Base-by-base conservation (phyloP, 2,113 vertebrate genomes). In the Pseudorectes ferrugineus region DNA sequence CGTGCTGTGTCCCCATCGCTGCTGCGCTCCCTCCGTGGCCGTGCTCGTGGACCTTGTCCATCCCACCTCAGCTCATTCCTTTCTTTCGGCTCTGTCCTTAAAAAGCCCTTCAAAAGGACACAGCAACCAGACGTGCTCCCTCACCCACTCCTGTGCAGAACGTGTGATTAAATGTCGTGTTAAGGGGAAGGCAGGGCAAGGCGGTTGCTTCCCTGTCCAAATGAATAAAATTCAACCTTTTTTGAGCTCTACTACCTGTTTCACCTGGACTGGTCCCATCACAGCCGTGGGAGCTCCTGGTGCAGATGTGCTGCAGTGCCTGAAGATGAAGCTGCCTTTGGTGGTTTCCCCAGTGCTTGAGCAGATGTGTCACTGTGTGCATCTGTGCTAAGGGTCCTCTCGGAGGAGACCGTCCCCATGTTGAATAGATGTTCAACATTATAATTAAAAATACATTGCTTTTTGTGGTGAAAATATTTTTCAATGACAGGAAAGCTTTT, bases 401-500 rank as follows among this genome's bases (percentile, higher is more conserved):
- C 22, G 1, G 23, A 91, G 70, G 57, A 65, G 59, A 57, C 35
- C 6, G 11, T 72, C 33, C 63, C 24, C 40, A 12, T 36, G 31
- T 21, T 61, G 83, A 77, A 75, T 73, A 72, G 73, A 42, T 72
- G 25, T 40, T 74, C 76, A 83, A 58, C 21, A 14, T 79, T 67
- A 19, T 51, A 83, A 88, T 88, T 75, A 59, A 95, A 95, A 92
- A 72, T 72, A 14, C 0, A 15, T 79, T 75, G 31, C 43, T 68
- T 81, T 62, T 63, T 74, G 75, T 84, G 76, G 68, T 88, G 63
- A 66, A 93, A 93, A 80, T 90, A 46, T 70, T 92, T 95, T 75
- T 65, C 76, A 87, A 0, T 86, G 62, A 65, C 14, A 72, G 66
- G 36, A 68, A 65, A 76, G 66, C 58, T 95, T 94, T 95, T 87